phyloP scores from a whole-genome alignment of 1,140 invertebrate species.

The Drosophila pandora region DNA sequence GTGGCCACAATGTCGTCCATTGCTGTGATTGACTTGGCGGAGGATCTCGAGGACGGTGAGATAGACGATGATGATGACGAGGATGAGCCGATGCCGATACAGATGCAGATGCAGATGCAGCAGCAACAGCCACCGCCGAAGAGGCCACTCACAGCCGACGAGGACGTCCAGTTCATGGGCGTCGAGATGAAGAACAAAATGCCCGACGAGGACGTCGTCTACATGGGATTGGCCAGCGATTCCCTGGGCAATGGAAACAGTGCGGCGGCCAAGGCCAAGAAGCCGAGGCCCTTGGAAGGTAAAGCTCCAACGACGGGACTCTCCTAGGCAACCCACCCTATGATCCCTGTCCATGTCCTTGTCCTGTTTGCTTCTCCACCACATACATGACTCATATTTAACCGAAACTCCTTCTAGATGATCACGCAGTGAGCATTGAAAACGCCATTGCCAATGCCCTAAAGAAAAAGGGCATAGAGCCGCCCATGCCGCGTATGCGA shows the following conservation, averaged over 20 bases:
- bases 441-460: slow-evolving; percentile 89
- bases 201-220: slow-evolving; percentile 51
- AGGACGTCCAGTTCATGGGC: slow-evolving; percentile 58
- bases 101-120: not conserved
- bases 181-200: slow-evolving; percentile 46
- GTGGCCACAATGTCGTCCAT: slow-evolving; percentile 42
- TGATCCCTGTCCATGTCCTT: too few species aligned
- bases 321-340: not conserved
- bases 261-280: slow-evolving; percentile 63
- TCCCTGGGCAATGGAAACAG: not conserved
- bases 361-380: too few species aligned
- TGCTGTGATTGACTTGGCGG: slow-evolving; percentile 64
- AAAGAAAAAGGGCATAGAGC: slow-evolving; percentile 85
- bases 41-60: slow-evolving; percentile 87
- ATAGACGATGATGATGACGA: slow-evolving; percentile 86
- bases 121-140: not conserved
- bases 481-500: slow-evolving; percentile 79
- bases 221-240: slow-evolving; percentile 37
- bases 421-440: slow-evolving; percentile 90
- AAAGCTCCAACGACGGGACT: slow-evolving; percentile 2
- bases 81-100: slow-evolving; percentile 41
- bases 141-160: slow-evolving; percentile 10
- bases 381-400: too few species aligned
- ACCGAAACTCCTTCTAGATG: slow-evolving; percentile 84
- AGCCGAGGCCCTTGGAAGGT: slow-evolving; percentile 68